Conservation (phyloP, 2,113 vertebrate genomes). For the Pyxicephalus adspersus region DNA sequence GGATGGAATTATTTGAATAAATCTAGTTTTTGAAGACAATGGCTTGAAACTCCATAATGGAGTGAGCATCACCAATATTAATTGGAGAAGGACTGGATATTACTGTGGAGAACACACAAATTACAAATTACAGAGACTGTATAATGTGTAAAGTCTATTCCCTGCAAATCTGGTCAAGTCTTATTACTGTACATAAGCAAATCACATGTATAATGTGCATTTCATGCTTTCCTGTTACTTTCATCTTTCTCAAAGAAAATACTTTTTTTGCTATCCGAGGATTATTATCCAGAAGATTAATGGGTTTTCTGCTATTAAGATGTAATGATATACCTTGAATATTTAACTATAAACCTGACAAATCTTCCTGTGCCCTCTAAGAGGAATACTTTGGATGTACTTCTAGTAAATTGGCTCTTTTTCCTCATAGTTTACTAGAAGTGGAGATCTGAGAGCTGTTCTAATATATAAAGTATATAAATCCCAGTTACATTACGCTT, state of each 20-base stretch:
- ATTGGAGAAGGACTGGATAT: no score
- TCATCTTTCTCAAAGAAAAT: slow-evolving; percentile 55
- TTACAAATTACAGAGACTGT: no score
- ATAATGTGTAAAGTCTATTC: no score
- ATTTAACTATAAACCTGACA: slow-evolving; percentile 70
- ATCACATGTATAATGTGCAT: slow-evolving; percentile 22
- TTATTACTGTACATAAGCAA: not conserved
- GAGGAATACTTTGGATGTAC: slow-evolving; percentile 68
- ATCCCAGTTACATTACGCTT: slow-evolving; percentile 63
- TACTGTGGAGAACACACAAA: no score
- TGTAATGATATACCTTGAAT: slow-evolving; percentile 67
- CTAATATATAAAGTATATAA: slow-evolving; percentile 67
- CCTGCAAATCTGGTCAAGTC: no score
- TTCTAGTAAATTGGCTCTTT: slow-evolving; percentile 69
- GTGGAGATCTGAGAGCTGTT: slow-evolving; percentile 60
- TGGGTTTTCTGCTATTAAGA: slow-evolving; percentile 67
- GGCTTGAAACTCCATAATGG: no score
- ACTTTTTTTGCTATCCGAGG: slow-evolving; percentile 65
- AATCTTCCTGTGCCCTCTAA: slow-evolving; percentile 66
- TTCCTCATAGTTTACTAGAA: slow-evolving; percentile 70
- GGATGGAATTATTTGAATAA: no score
- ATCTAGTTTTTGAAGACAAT: no score
- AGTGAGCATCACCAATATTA: no score
- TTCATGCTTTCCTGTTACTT: slow-evolving; percentile 61
- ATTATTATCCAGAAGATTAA: slow-evolving; percentile 63